phyloP scores from a whole-genome alignment of 1,140 invertebrate species.

The Saccostrea cuccullata region DNA sequence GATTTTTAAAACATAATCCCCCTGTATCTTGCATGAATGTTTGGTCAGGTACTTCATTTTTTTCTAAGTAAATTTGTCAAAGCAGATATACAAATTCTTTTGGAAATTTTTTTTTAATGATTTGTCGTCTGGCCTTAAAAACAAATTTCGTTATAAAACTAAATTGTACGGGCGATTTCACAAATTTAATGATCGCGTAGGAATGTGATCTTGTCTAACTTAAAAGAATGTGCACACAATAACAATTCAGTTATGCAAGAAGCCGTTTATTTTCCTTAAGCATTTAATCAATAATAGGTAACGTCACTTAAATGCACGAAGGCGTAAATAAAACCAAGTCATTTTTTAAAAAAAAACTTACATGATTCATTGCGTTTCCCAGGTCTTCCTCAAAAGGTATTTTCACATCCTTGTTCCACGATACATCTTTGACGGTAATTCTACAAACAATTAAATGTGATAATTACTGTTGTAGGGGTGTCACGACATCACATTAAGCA shows the following conservation, averaged over 20 bases:
- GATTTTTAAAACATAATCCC: too few relatives aligned
- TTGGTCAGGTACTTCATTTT: too few relatives aligned
- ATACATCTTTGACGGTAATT: neutral
- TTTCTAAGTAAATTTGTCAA: too few relatives aligned
- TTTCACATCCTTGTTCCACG: constrained; percentile 13
- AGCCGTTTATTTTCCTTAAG: neutral
- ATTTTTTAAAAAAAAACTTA: neutral
- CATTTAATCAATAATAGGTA: neutral
- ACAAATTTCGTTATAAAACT: too few relatives aligned
- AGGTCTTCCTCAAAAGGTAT: neutral
- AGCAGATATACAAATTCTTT: too few relatives aligned
- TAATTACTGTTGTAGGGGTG: neutral
- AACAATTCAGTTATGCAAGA: neutral
- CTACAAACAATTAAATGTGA: neutral
- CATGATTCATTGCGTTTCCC: neutral
- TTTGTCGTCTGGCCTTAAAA: too few relatives aligned
- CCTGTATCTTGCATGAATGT: too few relatives aligned
- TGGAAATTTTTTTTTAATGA: too few relatives aligned
- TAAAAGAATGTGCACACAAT: neutral
- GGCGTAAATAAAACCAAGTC: neutral
- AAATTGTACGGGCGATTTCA: neutral
- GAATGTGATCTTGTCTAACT: neutral
- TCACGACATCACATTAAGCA: neutral
- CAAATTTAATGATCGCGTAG: neutral
- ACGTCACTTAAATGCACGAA: neutral